Percentiles rank a stretch among this genome's conserved stretches.
These are phyloP conservation scores for Dromococcyx pavoninus DNA, from an alignment of 2,797 vertebrate species.

Conservation along the genomic window DNA sequence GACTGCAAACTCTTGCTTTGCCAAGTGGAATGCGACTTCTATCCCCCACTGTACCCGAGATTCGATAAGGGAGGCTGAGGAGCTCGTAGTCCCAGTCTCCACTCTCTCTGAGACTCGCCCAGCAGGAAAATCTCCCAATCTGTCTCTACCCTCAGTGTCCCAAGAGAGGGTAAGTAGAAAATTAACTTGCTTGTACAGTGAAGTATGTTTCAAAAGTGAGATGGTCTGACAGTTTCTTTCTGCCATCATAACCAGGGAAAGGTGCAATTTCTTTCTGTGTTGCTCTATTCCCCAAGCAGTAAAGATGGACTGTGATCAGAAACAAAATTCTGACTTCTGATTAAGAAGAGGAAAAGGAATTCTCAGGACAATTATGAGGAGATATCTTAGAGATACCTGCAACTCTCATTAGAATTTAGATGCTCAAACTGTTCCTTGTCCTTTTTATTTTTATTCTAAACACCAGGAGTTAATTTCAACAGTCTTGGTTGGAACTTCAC, in stretches of 20 bases:
- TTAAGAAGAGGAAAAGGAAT: not conserved
- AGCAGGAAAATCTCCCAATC: conserved; percentile 66
- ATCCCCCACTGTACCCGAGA: conserved; percentile 64
- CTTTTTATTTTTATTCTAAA: not conserved
- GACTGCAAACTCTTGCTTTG: conserved; percentile 72
- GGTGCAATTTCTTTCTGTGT: not conserved
- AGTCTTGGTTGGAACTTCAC: not conserved
- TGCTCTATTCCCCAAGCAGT: not conserved
- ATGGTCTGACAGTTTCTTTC: conserved; percentile 28
- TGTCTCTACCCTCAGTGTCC: conserved; percentile 69
- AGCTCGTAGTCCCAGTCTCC: conserved; percentile 63
- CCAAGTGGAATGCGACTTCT: conserved; percentile 70
- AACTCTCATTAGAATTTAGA: not conserved
- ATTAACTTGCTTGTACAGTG: not conserved
- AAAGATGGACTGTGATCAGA: not conserved
- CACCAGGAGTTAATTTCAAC: not conserved
- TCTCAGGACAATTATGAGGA: not conserved
- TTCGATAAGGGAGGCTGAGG: conserved; percentile 70
- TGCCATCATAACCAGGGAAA: not conserved
- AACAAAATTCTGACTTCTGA: not conserved
- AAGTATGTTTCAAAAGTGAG: conserved; percentile 14
- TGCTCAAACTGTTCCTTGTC: not conserved
- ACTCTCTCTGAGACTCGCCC: conserved; percentile 61
- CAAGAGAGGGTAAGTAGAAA: conserved; percentile 72
- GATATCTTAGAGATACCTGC: not conserved